Conservation (phyloP, 2,888 invertebrate genomes). For the Strigamia maritima region DNA sequence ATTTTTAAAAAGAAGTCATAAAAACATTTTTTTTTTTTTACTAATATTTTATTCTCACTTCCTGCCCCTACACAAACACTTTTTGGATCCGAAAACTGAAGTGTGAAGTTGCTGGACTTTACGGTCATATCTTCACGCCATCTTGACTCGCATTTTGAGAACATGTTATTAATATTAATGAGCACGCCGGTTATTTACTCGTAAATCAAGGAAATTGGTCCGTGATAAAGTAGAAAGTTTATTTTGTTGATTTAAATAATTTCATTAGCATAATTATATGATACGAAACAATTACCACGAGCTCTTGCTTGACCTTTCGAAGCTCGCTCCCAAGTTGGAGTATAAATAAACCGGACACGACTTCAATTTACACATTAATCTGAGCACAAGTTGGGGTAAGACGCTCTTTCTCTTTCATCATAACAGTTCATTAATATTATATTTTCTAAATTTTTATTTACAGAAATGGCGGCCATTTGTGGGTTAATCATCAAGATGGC, state of each 20-base stretch:
- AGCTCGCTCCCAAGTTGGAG: too few relatives aligned
- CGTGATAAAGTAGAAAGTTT: too few relatives aligned
- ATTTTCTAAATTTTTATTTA: too few relatives aligned
- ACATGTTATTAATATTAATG: neutral
- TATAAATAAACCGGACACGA: too few relatives aligned
- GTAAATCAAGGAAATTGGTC: neutral
- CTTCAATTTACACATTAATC: too few relatives aligned
- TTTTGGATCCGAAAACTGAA: too few relatives aligned
- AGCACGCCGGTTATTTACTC: neutral
- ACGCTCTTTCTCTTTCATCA: too few relatives aligned
- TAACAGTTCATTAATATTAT: too few relatives aligned
- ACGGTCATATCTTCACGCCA: conserved; percentile 5
- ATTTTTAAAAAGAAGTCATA: conserved; percentile 1
- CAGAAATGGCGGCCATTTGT: too few relatives aligned
- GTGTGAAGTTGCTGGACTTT: neutral
- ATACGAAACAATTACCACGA: neutral
- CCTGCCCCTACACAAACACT: neutral
- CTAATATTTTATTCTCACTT: neutral
- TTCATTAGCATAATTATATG: neutral
- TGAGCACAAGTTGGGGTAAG: too few relatives aligned
- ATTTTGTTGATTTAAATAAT: neutral
- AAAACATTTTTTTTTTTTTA: neutral
- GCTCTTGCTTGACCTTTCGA: neutral
- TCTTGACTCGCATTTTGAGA: neutral
- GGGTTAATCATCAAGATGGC: too few relatives aligned